Percentiles rank a stretch among this genome's conserved stretches.
Conservation (phyloP, 1,140 invertebrate genomes). For the Kradibia gibbosae region DNA sequence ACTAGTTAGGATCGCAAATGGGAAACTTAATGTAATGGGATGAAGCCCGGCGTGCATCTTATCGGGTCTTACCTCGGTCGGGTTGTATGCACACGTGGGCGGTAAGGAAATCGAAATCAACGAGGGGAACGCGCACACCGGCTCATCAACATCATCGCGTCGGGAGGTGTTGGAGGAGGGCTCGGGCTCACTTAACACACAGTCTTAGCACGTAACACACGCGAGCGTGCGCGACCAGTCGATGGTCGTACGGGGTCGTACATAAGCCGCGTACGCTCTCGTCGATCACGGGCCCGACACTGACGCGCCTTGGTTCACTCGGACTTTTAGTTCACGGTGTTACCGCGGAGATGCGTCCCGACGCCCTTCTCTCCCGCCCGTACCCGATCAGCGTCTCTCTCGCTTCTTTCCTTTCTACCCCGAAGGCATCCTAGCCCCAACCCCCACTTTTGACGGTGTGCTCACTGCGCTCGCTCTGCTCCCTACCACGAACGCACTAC, state of each 20-base stretch:
- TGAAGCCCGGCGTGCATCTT: background rate
- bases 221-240: conserved; percentile 50
- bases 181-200: background rate
- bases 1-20: background rate
- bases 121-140: background rate
- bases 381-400: conserved; percentile 21
- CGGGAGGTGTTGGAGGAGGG: background rate
- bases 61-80: background rate
- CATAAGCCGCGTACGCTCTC: conserved; percentile 67
- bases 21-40: background rate
- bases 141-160: background rate
- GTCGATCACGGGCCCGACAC: conserved; percentile 71
- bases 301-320: conserved; percentile 65
- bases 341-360: conserved; percentile 69
- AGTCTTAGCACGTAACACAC: conserved; percentile 37
- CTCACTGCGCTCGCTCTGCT: conserved; percentile 36
- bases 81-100: background rate
- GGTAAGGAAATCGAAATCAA: too few species aligned
- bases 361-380: conserved; percentile 58
- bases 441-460: conserved; percentile 22
- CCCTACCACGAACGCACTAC: conserved; percentile 33
- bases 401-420: conserved; percentile 33
- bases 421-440: background rate
- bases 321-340: conserved; percentile 69
- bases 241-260: conserved; percentile 51